phyloP scores from a whole-genome alignment of 1,140 invertebrate species.

The Drosophila neocordata region DNA sequence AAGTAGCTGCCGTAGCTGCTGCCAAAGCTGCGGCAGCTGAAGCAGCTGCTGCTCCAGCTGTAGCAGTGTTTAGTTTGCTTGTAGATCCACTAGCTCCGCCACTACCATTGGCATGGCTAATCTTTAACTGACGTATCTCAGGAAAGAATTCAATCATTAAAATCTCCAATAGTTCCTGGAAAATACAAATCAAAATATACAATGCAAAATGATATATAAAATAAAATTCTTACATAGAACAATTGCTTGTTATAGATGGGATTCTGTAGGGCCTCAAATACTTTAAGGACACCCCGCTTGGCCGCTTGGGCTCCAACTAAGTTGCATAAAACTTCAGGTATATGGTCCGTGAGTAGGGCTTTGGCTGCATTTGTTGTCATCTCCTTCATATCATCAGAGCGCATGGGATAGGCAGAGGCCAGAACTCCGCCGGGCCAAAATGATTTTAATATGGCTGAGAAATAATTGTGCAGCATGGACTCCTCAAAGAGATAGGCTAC shows the following conservation, averaged over 20 bases:
- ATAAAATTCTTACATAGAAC: constrained; percentile 90
- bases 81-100: not conserved
- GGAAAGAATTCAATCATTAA: constrained; percentile 90
- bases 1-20: constrained; percentile 60
- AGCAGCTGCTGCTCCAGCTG: constrained; percentile 60
- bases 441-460: constrained; percentile 91
- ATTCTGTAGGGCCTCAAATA: constrained; percentile 94
- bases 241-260: constrained; percentile 94
- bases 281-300: constrained; percentile 91
- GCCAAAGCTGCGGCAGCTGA: constrained; percentile 51
- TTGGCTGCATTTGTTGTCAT: constrained; percentile 82
- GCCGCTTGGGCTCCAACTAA: constrained; percentile 93
- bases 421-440: constrained; percentile 94
- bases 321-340: constrained; percentile 91
- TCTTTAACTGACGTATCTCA: constrained; percentile 84
- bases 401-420: constrained; percentile 83
- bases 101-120: constrained; percentile 45
- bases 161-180: constrained; percentile 89
- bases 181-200: not conserved
- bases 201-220: constrained; percentile 28
- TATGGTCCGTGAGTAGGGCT: constrained; percentile 86
- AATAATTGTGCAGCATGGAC: constrained; percentile 94
- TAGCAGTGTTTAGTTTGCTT: constrained; percentile 62
- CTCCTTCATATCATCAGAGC: constrained; percentile 89
- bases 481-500: constrained; percentile 94